Conservation (phyloP, 2,888 invertebrate genomes). For the Bombylius discolor region DNA sequence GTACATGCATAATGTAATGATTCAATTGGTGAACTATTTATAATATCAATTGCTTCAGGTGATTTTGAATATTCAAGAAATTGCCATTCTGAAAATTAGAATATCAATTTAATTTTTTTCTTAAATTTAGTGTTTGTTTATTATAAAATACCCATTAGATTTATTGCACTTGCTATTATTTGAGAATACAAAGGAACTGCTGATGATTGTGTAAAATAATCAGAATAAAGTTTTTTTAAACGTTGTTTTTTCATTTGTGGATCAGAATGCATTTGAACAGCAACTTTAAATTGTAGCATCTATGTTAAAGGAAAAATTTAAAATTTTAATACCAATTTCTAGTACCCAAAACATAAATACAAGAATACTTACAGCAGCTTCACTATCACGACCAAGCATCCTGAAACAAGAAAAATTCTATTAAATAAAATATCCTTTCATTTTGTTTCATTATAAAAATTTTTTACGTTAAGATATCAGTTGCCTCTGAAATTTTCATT, state of each 20-base stretch:
- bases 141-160: conserved; percentile 31
- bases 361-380: conserved; percentile 48
- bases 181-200: conserved; percentile 31
- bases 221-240: conserved; percentile 37
- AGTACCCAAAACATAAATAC: too few relatives aligned
- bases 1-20: conserved; percentile 27
- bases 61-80: conserved; percentile 8
- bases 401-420: conserved; percentile 31
- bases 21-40: conserved; percentile 27
- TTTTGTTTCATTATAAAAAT: too few relatives aligned
- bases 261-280: conserved; percentile 23
- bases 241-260: conserved; percentile 36
- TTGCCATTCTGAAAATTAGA: conserved; percentile 14
- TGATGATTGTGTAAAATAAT: conserved; percentile 41
- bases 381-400: conserved; percentile 51
- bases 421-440: too few relatives aligned
- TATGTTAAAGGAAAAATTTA: conserved; percentile 14
- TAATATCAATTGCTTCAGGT: conserved; percentile 8
- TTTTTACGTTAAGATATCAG: conserved; percentile 59
- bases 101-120: neutral
- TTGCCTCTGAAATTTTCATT: conserved; percentile 52
- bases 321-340: too few relatives aligned
- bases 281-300: conserved; percentile 36
- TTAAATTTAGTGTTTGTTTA: too few relatives aligned
- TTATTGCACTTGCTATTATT: conserved; percentile 39